Conservation (phyloP, 2,888 invertebrate genomes). For the Hypena proboscidalis region DNA sequence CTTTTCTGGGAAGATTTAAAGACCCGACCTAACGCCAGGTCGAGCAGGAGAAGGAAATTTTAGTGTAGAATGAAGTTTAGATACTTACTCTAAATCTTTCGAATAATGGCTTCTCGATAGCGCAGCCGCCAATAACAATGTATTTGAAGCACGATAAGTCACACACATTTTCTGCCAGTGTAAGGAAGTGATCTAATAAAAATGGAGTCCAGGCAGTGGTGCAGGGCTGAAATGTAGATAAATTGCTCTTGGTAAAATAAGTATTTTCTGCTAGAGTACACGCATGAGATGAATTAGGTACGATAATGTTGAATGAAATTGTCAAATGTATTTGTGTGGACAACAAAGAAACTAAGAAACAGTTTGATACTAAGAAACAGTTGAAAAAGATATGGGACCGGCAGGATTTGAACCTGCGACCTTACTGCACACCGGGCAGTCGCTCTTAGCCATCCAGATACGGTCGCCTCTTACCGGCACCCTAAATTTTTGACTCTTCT, state of each 20-base stretch:
- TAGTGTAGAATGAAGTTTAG: constrained; percentile 7
- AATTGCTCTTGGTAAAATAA: constrained; percentile 9
- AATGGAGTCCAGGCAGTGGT: constrained; percentile 61
- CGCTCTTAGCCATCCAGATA: too few species aligned
- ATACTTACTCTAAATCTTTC: constrained; percentile 61
- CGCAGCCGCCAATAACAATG: constrained; percentile 60
- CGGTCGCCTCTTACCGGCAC: too few species aligned
- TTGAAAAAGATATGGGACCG: too few species aligned
- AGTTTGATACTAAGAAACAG: too few species aligned
- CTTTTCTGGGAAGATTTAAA: constrained; percentile 11
- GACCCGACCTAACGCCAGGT: constrained; percentile 6
- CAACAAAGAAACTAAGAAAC: too few species aligned
- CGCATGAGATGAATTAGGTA: too few species aligned
- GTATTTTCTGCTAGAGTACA: neutral
- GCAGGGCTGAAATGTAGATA: constrained; percentile 55
- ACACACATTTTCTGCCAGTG: constrained; percentile 56
- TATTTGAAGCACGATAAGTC: constrained; percentile 64
- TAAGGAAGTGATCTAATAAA: constrained; percentile 59
- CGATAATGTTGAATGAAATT: too few species aligned
- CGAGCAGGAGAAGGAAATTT: constrained; percentile 11
- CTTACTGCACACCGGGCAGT: too few species aligned
- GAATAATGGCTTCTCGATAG: constrained; percentile 55
- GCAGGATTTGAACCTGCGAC: too few species aligned
- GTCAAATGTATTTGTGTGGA: too few species aligned
- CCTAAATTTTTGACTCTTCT: too few species aligned